Conservation (phyloP, 2,888 invertebrate species). For the Coleophora deauratella region DNA sequence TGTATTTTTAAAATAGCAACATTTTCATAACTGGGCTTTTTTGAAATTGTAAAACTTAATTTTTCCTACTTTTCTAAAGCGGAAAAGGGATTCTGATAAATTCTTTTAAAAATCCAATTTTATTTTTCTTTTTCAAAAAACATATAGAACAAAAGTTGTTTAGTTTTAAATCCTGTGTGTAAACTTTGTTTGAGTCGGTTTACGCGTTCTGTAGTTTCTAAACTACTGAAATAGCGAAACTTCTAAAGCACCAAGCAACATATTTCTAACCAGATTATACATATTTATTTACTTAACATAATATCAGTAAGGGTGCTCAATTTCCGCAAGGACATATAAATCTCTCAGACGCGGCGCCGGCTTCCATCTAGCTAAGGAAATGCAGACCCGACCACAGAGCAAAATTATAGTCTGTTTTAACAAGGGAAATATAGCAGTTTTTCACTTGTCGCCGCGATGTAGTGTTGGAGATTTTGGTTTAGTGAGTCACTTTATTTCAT, state of each 20-base stretch:
- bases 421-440: constrained; percentile 63
- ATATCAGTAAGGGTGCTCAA: constrained; percentile 30
- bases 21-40: too few species aligned
- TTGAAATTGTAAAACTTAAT: too few species aligned
- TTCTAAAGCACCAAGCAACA: too few species aligned
- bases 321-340: constrained; percentile 60
- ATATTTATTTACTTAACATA: neutral
- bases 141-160: neutral
- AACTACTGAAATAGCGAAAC: too few species aligned
- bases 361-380: constrained; percentile 52
- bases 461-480: neutral
- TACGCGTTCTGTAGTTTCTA: too few species aligned
- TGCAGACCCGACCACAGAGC: constrained; percentile 44
- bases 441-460: constrained; percentile 38
- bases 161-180: too few species aligned
- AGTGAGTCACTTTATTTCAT: neutral
- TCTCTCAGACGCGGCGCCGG: constrained; percentile 46
- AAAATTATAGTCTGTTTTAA: constrained; percentile 59
- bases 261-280: neutral
- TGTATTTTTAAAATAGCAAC: too few species aligned
- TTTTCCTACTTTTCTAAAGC: too few species aligned
- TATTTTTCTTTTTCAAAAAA: too few species aligned
- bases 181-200: too few species aligned
- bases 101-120: too few species aligned
- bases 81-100: too few species aligned